phyloP scores from a whole-genome alignment of 1,140 invertebrate species.

The Conus betulinus region DNA sequence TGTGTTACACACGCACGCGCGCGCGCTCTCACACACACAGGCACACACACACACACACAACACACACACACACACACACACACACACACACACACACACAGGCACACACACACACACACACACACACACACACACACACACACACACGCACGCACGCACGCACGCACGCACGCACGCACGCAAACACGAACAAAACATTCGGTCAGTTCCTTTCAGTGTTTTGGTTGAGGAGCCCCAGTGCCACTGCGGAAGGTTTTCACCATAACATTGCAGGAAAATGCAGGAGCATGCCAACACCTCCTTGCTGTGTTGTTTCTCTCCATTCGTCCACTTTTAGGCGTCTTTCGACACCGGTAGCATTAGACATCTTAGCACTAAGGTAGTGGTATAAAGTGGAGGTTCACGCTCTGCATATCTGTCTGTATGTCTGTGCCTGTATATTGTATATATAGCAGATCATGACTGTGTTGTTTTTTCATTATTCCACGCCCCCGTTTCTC shows the following conservation, averaged over 20 bases:
- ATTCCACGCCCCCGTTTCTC: neutral
- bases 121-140: neutral
- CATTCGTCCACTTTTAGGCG: neutral
- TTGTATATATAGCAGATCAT: no score
- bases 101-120: neutral
- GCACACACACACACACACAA: neutral
- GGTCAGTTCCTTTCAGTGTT: neutral
- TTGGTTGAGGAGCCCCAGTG: no score
- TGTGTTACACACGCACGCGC: neutral
- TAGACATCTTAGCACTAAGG: no score
- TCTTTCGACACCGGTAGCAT: no score
- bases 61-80: constrained; percentile 16
- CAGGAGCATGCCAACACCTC: neutral
- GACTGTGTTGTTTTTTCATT: no score
- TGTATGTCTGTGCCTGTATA: no score
- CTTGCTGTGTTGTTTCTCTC: no score
- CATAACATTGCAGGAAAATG: neutral
- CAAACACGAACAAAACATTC: neutral
- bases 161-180: neutral
- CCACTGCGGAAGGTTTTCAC: no score
- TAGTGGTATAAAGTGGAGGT: no score
- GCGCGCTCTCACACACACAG: neutral
- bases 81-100: constrained; percentile 16
- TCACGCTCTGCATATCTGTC: no score
- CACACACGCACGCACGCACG: neutral